Percentiles rank a stretch among this genome's conserved stretches.
Evolutionary conservation across 2,888 invertebrate genomes (phyloP).

Genomic region (Terebella lapidaria): DNA sequence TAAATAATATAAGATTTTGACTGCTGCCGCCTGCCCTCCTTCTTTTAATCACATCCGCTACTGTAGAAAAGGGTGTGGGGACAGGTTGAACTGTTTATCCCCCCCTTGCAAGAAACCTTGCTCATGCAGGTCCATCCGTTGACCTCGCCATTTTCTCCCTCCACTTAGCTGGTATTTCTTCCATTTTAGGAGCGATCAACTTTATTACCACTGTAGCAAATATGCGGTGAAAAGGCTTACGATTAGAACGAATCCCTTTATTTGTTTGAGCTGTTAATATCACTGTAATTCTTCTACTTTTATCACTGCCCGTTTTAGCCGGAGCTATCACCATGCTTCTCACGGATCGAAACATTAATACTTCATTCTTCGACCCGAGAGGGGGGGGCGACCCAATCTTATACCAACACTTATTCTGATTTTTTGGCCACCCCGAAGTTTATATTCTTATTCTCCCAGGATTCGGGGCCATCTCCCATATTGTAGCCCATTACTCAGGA

Average conservation of each 20-base stretch:
- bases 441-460: slow-evolving; percentile 80
- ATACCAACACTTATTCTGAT: slow-evolving; percentile 81
- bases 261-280: slow-evolving; percentile 71
- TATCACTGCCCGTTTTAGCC: slow-evolving; percentile 72
- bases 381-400: slow-evolving; percentile 77
- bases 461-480: slow-evolving; percentile 77
- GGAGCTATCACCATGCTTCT: slow-evolving; percentile 75
- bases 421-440: slow-evolving; percentile 82
- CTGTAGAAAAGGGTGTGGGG: slow-evolving; percentile 68
- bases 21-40: slow-evolving; percentile 67
- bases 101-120: slow-evolving; percentile 63
- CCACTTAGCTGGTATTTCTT: slow-evolving; percentile 68
- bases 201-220: slow-evolving; percentile 74
- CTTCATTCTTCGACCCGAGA: slow-evolving; percentile 74
- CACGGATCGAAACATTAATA: slow-evolving; percentile 75
- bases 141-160: slow-evolving; percentile 74
- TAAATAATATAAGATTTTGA: slow-evolving; percentile 83
- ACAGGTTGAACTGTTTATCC: slow-evolving; percentile 78
- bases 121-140: slow-evolving; percentile 66
- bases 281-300: slow-evolving; percentile 63
- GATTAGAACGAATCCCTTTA: slow-evolving; percentile 65
- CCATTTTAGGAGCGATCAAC: slow-evolving; percentile 70
- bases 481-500: slow-evolving; percentile 61
- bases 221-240: slow-evolving; percentile 63
- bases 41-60: slow-evolving; percentile 63